phyloP scores from a whole-genome alignment of 1,140 invertebrate species.

The Wasmannia auropunctata region DNA sequence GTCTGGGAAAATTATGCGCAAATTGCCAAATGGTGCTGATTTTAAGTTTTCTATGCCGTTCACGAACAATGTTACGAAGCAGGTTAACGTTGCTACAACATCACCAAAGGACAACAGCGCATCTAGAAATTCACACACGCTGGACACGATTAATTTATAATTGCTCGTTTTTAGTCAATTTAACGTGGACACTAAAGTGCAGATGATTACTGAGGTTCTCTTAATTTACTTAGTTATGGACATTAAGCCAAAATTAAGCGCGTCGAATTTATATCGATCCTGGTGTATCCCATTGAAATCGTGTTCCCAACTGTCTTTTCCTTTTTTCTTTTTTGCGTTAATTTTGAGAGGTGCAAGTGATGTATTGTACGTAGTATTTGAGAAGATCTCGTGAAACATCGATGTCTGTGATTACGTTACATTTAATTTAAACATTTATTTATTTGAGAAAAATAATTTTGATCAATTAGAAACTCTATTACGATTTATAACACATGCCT shows the following conservation, averaged over 20 bases:
- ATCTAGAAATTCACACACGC: constrained; percentile 86
- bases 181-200: constrained; percentile 7
- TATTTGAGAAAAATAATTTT: constrained; percentile 34
- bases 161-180: constrained; percentile 71
- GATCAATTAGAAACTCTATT: constrained; percentile 36
- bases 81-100: constrained; percentile 82
- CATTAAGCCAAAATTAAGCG: constrained; percentile 24
- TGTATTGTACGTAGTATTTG: constrained; percentile 38
- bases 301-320: not conserved
- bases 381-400: constrained; percentile 34
- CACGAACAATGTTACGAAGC: constrained; percentile 82
- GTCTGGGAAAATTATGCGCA: constrained; percentile 98
- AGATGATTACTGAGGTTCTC: constrained; percentile 64
- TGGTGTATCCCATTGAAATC: constrained; percentile 56
- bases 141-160: constrained; percentile 88
- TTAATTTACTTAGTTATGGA: constrained; percentile 50
- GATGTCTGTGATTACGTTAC: constrained; percentile 52
- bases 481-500: constrained; percentile 16
- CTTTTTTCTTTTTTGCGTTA: not conserved
- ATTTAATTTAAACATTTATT: constrained; percentile 54
- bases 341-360: constrained; percentile 23
- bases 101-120: constrained; percentile 82
- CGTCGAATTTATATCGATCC: constrained; percentile 6
- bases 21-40: constrained; percentile 88
- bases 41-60: constrained; percentile 84